Base-by-base conservation (phyloP, 2,113 vertebrate genomes). In the Oryzias woworae region DNA sequence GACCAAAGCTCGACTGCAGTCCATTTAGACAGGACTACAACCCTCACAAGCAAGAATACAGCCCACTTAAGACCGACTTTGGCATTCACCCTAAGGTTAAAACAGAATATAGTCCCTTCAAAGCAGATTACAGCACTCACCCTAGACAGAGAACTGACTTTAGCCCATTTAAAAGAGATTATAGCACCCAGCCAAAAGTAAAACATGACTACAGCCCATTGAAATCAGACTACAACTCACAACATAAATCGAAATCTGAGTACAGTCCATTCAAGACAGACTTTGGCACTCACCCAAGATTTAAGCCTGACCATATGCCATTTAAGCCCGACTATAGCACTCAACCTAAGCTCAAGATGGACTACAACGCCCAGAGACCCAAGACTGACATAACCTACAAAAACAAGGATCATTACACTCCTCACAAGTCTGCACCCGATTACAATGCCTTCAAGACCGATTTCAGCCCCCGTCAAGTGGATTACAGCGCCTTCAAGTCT, bases 121-220 rank as follows among this genome's bases (percentile, higher is more conserved):
- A 90, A 80, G 64, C 75, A 45, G 90, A 89, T 62, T 92, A 84
- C 52, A 83, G 85, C 68, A 91, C 90, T 73, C 88, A 92, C 44
- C 89, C 89, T 0, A 85, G 88, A 44, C 83, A 87, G 28, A 91
- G 82, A 87, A 47, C 71, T 0, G 90, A 92, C 62, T 90, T 88
- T 59, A 92, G 87, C 50, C 86, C 89, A 31, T 85, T 88, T 55
- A 91, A 90, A 81, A 78, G 87, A 69, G 89, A 90, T 78, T 89
- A 89, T 51, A 90, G 64, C 71, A 89, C 88, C 53, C 88, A 89
- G 73, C 87, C 88, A 15, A 90, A 88, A 82, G 41, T 82, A 7
- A 91, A 87, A 90, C 85, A 89, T 26, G 88, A 92, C 78, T 92
- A 90, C 63, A 91, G 89, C 62, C 90, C 89, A 22, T 82, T 89